A percentile compares a stretch with the other conserved stretches of the same genome.
Evolutionary conservation across 2,888 invertebrate species (phyloP).

Genomic region (Eupeodes latifasciatus): DNA sequence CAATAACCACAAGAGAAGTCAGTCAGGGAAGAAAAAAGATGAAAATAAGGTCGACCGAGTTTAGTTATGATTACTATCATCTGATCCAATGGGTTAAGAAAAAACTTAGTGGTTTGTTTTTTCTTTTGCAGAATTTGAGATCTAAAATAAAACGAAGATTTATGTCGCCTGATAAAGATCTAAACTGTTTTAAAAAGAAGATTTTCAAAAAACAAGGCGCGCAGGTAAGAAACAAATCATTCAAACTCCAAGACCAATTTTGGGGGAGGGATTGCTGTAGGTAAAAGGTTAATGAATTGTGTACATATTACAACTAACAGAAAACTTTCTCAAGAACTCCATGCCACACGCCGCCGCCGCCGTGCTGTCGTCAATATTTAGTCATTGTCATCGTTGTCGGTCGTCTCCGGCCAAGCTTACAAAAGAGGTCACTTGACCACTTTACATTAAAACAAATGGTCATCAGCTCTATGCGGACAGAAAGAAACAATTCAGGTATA

Average conservation of each 20-base stretch:
- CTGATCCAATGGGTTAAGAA: constrained; percentile 13
- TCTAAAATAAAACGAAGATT: constrained; percentile 37
- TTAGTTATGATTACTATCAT: constrained; percentile 34
- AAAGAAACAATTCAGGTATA: constrained; percentile 7
- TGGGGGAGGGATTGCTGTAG: constrained; percentile 27
- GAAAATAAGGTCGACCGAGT: constrained; percentile 19
- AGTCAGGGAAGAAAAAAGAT: constrained; percentile 8
- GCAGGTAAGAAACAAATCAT: background rate
- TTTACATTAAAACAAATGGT: constrained; percentile 27
- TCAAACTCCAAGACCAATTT: background rate
- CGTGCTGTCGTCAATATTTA: background rate
- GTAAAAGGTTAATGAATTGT: constrained; percentile 31
- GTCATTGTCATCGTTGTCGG: background rate
- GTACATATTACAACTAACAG: background rate
- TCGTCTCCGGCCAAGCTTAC: background rate
- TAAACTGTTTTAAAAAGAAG: constrained; percentile 39
- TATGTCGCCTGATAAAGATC: constrained; percentile 59
- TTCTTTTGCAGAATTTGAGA: constrained; percentile 49
- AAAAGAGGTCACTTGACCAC: constrained; percentile 55
- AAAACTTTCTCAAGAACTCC: constrained; percentile 32
- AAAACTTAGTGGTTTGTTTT: background rate
- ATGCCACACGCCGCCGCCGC: constrained; percentile 13
- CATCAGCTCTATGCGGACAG: background rate
- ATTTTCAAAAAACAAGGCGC: background rate
- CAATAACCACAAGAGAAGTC: constrained; percentile 13